Conservation (phyloP, 2,797 vertebrate species). For the Lycodopsis pacificus region DNA sequence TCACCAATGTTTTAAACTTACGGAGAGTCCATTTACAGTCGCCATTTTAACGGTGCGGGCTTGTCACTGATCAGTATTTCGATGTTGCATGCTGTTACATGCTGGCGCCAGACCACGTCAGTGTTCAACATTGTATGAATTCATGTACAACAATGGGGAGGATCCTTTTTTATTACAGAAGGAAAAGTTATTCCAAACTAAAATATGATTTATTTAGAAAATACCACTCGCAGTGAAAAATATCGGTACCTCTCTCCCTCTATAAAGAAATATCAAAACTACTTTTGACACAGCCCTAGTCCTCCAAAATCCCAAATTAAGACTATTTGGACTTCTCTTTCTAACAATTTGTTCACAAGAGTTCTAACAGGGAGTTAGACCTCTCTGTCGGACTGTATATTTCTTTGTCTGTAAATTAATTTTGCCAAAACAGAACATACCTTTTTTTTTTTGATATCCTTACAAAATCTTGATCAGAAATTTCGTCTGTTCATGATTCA, state of each 20-base stretch:
- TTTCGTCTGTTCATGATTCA: not conserved
- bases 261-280: not conserved
- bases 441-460: not conserved
- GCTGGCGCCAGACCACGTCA: not conserved
- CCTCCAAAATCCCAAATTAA: not conserved
- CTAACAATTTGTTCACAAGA: not conserved
- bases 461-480: not conserved
- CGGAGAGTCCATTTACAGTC: too few relatives aligned
- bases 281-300: not conserved
- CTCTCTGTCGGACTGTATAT: not conserved
- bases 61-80: too few relatives aligned
- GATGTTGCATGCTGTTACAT: too few relatives aligned
- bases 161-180: not conserved
- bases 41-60: too few relatives aligned
- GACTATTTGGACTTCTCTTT: not conserved
- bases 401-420: not conserved
- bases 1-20: too few relatives aligned
- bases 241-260: not conserved
- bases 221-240: not conserved
- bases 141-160: not conserved
- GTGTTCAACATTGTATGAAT: not conserved
- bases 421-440: not conserved
- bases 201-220: conserved; percentile 1
- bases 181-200: not conserved
- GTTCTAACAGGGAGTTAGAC: not conserved